phyloP scores from a whole-genome alignment of 1,140 invertebrate genomes.

The Zaprionus capensis region DNA sequence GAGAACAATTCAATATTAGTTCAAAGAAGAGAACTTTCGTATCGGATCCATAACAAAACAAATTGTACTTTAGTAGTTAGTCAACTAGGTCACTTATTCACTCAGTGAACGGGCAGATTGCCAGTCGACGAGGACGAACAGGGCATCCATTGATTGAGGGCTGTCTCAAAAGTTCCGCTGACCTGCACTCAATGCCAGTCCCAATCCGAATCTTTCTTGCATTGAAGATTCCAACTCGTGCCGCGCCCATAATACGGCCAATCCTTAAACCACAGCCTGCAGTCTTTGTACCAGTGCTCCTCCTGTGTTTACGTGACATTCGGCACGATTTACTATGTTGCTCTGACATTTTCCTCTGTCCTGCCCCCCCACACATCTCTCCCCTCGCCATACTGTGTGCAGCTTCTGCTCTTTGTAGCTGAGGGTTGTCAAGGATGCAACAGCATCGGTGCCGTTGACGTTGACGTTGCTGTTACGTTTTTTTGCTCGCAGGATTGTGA shows the following conservation, averaged over 20 bases:
- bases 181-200: slow-evolving; percentile 5
- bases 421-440: slow-evolving; percentile 24
- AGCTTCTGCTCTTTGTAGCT: slow-evolving; percentile 13
- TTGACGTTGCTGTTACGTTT: slow-evolving; percentile 2
- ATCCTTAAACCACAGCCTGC: slow-evolving; percentile 49
- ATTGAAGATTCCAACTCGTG: slow-evolving; percentile 38
- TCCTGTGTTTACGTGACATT: slow-evolving; percentile 69
- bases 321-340: slow-evolving; percentile 63
- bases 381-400: not conserved
- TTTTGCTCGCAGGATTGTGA: slow-evolving; percentile 23
- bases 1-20: not conserved
- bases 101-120: slow-evolving; percentile 1
- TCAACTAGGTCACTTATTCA: slow-evolving; percentile 4
- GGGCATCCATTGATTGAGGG: slow-evolving; percentile 34
- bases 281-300: slow-evolving; percentile 32
- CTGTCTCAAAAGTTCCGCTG: slow-evolving; percentile 43
- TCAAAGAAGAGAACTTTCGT: not conserved
- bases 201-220: not conserved
- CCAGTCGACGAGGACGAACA: not conserved
- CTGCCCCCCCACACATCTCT: not conserved
- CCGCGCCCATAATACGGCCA: slow-evolving; percentile 57
- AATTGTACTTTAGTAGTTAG: not conserved
- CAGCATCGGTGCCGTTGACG: slow-evolving; percentile 19
- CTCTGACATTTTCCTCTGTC: slow-evolving; percentile 44
- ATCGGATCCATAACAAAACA: not conserved